Evolutionary conservation across 2,888 invertebrate genomes (phyloP), one percentile per base, ranked within the genome.

Genomic region (Cataglyphis cursor): DNA sequence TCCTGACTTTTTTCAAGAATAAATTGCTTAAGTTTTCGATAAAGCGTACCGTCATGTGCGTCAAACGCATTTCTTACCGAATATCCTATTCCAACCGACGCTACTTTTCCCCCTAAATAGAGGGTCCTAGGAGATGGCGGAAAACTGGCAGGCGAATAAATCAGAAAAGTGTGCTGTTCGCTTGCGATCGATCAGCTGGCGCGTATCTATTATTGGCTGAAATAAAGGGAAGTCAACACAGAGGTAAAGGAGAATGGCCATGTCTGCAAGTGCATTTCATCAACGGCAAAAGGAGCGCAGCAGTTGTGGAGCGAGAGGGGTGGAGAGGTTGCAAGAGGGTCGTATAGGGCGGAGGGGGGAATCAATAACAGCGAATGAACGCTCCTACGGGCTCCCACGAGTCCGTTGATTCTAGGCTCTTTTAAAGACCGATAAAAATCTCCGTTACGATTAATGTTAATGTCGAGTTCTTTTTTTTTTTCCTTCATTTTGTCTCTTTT

Each of bases 311-410:
- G 18, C 64, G 81, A 44, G 51, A 35, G 48, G 51, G 31, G n/a
- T 24, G 12, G 65, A 64, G 80, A 64, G 88, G 83, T 87, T 92
- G 92, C 90, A 92, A 92, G 92, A 87, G 81, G 64, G 65, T 74
- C 35, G 83, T 75, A 24, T 24, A 64, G 82, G 64, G 82, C 72
- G 90, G 85, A 91, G 91, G 89, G 86, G 90, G 90, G 91, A 93
- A 94, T 94, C 94, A 93, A 94, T 94, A 94, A 91, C 91, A 92
- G 92, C 92, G 93, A 92, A 94, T 92, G 93, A 93, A 92, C 92
- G 91, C 86, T 88, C 86, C 65, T 84, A 86, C 88, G 68, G 73
- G 85, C 89, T 89, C 89, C 85, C 85, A 88, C 87, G 88, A 87
- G 88, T 89, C 91, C 91, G 90, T 91, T 92, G 89, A 92, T 92